A percentile compares a stretch with the other conserved stretches of the same genome.
Evolutionary conservation across 2,888 invertebrate species (phyloP).

Genomic region (Leptura quadrifasciata): DNA sequence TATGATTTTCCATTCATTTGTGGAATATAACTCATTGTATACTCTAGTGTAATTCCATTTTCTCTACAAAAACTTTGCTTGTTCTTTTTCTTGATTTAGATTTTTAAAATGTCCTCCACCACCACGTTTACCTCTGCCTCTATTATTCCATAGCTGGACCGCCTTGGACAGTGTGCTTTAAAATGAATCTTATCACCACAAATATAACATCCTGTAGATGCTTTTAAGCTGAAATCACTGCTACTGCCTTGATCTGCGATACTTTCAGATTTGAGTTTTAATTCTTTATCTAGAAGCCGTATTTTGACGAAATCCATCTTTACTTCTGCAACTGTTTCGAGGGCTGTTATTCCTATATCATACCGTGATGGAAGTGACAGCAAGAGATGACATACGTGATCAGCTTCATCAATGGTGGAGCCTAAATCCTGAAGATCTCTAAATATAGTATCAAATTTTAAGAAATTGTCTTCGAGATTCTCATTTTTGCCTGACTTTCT

Average conservation of each 20-base stretch:
- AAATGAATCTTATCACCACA: slow-evolving; percentile 5
- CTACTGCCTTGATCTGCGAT: background rate
- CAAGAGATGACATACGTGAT: background rate
- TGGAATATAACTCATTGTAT: background rate
- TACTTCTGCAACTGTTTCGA: slow-evolving; percentile 21
- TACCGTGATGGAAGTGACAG: slow-evolving; percentile 27
- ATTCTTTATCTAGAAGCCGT: background rate
- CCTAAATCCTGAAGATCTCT: slow-evolving; percentile 31
- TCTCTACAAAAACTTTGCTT: background rate
- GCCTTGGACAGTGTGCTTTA: background rate
- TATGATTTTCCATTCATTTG: slow-evolving; percentile 35
- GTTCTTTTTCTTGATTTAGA: too few relatives aligned
- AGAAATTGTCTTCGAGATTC: too few relatives aligned
- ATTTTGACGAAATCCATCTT: slow-evolving; percentile 34
- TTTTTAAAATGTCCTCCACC: too few relatives aligned
- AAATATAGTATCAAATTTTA: slow-evolving; percentile 50
- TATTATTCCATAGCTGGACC: background rate
- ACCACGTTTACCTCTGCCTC: too few relatives aligned
- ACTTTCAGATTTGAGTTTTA: slow-evolving; percentile 5
- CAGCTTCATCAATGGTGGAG: slow-evolving; percentile 31
- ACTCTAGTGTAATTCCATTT: background rate
- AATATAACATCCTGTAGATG: background rate
- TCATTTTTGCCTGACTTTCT: too few relatives aligned
- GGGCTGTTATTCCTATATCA: slow-evolving; percentile 30
- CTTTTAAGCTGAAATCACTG: background rate